Percentiles rank a stretch among this genome's conserved stretches.
Evolutionary conservation across 92 coral and sea anemone species (phyloP).

Genomic region (Porites evermanni): DNA sequence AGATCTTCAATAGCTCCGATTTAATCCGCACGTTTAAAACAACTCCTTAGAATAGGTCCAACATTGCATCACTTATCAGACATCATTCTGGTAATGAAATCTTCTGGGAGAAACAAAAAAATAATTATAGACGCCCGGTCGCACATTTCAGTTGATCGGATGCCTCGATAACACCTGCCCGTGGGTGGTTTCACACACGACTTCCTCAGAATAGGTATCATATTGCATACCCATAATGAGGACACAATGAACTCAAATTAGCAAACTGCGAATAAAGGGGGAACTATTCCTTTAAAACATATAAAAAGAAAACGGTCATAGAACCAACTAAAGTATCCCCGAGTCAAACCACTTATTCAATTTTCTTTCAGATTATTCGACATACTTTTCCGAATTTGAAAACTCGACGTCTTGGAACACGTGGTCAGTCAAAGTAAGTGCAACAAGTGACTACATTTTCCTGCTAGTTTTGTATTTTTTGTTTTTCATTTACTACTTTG

Average conservation of each 20-base stretch:
- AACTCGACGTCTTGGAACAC: constrained; percentile 94
- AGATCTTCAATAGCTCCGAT: no score
- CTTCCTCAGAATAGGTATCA: neutral
- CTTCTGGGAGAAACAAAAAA: neutral
- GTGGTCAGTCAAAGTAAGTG: constrained; percentile 99
- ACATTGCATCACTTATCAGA: neutral
- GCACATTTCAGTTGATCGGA: neutral
- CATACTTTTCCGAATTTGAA: constrained; percentile 98
- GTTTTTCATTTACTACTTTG: neutral
- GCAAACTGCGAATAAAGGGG: neutral
- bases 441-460: neutral
- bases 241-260: neutral
- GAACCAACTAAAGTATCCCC: neutral
- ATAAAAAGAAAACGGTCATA: neutral
- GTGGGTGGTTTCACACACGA: neutral
- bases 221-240: neutral
- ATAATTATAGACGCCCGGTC: neutral
- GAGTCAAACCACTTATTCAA: neutral
- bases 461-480: neutral
- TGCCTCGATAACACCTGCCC: neutral
- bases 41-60: no score
- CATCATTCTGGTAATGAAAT: neutral
- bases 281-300: neutral
- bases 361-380: constrained; percentile 82
- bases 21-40: no score